Conservation (phyloP, 2,888 invertebrate species). For the Idaea biselata region DNA sequence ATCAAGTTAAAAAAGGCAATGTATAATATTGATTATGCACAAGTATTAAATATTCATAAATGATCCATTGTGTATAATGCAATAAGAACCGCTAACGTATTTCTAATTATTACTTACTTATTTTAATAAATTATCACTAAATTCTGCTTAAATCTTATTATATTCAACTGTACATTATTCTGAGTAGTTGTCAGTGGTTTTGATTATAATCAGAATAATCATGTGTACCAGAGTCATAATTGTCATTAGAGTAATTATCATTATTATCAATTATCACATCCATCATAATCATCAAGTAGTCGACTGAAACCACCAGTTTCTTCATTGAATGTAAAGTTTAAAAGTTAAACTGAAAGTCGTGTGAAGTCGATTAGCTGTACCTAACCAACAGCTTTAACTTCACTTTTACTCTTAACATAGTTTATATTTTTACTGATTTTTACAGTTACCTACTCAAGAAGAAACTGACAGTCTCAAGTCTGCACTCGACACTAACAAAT, state of each 20-base stretch:
- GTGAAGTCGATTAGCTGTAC: no score
- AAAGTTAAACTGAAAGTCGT: no score
- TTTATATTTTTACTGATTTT: no score
- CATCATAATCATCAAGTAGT: background rate
- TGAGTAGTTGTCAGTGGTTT: background rate
- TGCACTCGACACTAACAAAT: no score
- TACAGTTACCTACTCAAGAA: no score
- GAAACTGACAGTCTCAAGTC: no score
- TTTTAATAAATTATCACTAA: background rate
- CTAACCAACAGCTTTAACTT: no score
- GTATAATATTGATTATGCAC: background rate
- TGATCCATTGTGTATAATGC: background rate
- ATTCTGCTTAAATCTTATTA: background rate
- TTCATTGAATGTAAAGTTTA: no score
- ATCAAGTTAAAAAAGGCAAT: background rate
- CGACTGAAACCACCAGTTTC: no score
- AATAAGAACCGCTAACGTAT: conserved; percentile 11
- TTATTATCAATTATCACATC: conserved; percentile 2
- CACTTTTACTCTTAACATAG: no score
- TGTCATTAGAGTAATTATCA: background rate
- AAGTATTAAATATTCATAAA: background rate
- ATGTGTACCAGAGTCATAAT: no score
- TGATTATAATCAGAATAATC: background rate
- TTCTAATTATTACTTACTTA: conserved; percentile 23
- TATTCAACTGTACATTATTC: conserved; percentile 31